Base-by-base conservation (phyloP, 2,797 vertebrate genomes). In the Parotocinclus haroldoi region DNA sequence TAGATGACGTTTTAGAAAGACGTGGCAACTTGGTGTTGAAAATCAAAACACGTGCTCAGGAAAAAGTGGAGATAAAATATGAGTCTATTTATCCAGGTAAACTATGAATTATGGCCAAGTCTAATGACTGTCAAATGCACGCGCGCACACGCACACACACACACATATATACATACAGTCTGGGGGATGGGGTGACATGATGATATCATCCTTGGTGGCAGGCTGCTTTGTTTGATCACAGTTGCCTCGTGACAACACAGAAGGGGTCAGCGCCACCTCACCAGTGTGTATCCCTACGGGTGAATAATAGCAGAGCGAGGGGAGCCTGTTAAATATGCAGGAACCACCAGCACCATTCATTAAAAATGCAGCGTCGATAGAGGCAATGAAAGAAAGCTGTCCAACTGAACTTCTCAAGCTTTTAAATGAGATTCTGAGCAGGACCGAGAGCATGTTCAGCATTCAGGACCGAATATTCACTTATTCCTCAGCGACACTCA, bases 201-300 rank as follows among this genome's bases (percentile, higher is more conserved):
- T 78, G 76, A 76, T 69, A 77, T 78, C 75, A 75, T 59, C 53
- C 56, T 69, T 53, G 60, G 69, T 71, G 66, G 65, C 75, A 65
- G 60, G 18, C 56, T 55, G 68, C 71, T 77, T 76, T 77, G 73
- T 80, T 77, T 79, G 73, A 64, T 72, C 57, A 39, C 64, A 13
- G 66, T 64, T 58, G 60, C 49, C 71, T 53, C 49, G 46, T 50
- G 71, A 60, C 70, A 56, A 63, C 44, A 2, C 39, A 49, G 46
- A 50, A 60, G 65, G 70, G 67, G 70, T 68, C 60, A 62, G 66
- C 38, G 52, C 67, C 55, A 52, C 66, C 65, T 67, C 69, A 0
- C 48, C 27, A 14, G 62, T 69, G 60, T 54, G 60, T 52, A 58
- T 65, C 69, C 50, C 75, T 13, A 18, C 54, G 53, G 57, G 62